phyloP scores from a whole-genome alignment of 2,113 vertebrate species.

The Paracanthobrama guichenoti region DNA sequence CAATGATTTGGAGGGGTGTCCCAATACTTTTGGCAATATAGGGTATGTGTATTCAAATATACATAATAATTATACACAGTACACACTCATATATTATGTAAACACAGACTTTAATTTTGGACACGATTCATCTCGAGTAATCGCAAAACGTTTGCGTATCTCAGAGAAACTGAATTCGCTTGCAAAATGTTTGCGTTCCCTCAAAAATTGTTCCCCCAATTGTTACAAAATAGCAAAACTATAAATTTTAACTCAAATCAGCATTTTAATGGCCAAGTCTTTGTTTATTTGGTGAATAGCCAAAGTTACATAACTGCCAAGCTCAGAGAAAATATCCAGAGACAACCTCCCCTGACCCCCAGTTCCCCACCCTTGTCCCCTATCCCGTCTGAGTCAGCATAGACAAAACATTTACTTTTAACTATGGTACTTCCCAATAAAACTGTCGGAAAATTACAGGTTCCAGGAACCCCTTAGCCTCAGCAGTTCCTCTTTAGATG shows the following conservation, averaged over 20 bases:
- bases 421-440: background rate
- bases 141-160: too few relatives aligned
- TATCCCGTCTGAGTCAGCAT: background rate
- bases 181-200: too few relatives aligned
- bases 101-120: too few relatives aligned
- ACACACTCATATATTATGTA: too few relatives aligned
- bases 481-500: background rate
- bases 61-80: too few relatives aligned
- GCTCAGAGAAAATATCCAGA: background rate
- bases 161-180: too few relatives aligned
- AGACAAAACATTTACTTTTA: conserved; percentile 1
- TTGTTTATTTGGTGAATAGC: background rate
- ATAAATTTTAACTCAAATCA: background rate
- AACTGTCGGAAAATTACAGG: background rate
- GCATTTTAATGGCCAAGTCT: background rate
- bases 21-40: too few relatives aligned
- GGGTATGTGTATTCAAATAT: too few relatives aligned
- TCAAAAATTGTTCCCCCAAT: background rate
- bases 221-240: background rate
- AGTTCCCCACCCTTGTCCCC: background rate
- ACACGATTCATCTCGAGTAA: too few relatives aligned
- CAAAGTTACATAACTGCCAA: background rate
- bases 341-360: background rate
- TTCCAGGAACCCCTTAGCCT: conserved; percentile 3
- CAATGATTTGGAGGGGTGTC: too few relatives aligned